Base-by-base conservation (phyloP, 1,140 invertebrate species). In the Drosophila malerkotliana region DNA sequence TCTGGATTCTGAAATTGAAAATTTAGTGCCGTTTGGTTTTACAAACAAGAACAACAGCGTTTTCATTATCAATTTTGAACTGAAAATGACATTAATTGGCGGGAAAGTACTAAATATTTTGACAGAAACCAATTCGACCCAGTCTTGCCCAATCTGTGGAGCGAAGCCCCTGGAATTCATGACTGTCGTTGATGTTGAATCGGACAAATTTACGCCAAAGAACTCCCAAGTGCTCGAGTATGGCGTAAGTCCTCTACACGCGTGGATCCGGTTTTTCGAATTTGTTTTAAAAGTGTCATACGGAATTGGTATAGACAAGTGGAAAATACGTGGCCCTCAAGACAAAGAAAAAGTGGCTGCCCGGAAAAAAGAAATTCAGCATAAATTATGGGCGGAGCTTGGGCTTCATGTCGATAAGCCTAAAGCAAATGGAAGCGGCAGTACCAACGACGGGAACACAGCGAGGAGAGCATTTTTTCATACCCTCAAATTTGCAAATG, bases 81-180 rank as follows among this genome's bases (percentile, higher is more conserved):
- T 32, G 8, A 28, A 53, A 62, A 53, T 30, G 4, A 61, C 48
- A 52, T 34, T 52, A 61, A 41, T 61, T 52, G 37, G 53, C 10
- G 59, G 59, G 21, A 53, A 53, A 52, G 59, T 53, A 10, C 51
- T 61, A n/a, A 61, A 53, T 53, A 52, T 53, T 44, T 61, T 52
- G 32, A 52, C n/a, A n/a, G n/a, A n/a, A n/a, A n/a, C n/a, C n/a
- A n/a, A n/a, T n/a, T n/a, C n/a, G n/a, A n/a, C n/a, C 59, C 49
- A 53, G 49, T 62, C 49, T 62, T 53, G 59, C 15, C 59, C 34
- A 44, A 62, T 62, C 39, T 62, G 48, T 61, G 48, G 59, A 52
- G 34, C 59, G 30, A 52, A 53, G 37, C 59, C 59, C 34, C 8
- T 45, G 28, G n/a, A 44, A 45, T 32, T 61, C 24, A 30, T 61